Conservation (phyloP, 2,113 vertebrate genomes). For the Pycnonotus jocosus region DNA sequence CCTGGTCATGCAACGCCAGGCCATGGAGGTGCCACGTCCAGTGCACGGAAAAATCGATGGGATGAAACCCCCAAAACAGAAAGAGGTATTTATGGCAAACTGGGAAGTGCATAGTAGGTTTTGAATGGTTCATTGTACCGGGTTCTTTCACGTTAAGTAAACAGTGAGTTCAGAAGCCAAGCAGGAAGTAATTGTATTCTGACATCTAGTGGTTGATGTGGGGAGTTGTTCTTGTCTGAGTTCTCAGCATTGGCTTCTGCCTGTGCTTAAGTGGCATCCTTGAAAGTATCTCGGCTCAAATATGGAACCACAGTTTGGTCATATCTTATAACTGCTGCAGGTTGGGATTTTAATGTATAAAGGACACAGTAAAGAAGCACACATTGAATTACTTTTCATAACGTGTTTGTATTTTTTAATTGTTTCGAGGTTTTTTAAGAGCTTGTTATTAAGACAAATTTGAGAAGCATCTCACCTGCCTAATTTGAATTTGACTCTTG, state of each 20-base stretch:
- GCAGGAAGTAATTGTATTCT: not conserved
- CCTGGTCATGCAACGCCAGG: conserved; percentile 95
- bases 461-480: not conserved
- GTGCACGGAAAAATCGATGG: conserved; percentile 96
- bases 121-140: not conserved
- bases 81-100: conserved; percentile 69
- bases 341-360: not conserved
- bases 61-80: conserved; percentile 98
- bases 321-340: not conserved
- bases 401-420: not conserved
- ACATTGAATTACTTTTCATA: accelerated
- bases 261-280: not conserved
- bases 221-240: not conserved
- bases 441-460: not conserved
- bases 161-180: not conserved
- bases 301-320: not conserved
- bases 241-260: not conserved
- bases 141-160: not conserved
- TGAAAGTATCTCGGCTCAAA: not conserved
- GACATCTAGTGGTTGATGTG: conserved; percentile 21
- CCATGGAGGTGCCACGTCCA: conserved; percentile 91
- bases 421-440: not conserved
- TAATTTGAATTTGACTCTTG: not conserved
- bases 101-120: not conserved
- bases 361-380: not conserved